A percentile compares a stretch with the other conserved stretches of the same genome.
These are phyloP conservation scores for Luidia sarsii DNA, from an alignment of 53 echinoderm and acorn worm genomes.

Conservation along the genomic window DNA sequence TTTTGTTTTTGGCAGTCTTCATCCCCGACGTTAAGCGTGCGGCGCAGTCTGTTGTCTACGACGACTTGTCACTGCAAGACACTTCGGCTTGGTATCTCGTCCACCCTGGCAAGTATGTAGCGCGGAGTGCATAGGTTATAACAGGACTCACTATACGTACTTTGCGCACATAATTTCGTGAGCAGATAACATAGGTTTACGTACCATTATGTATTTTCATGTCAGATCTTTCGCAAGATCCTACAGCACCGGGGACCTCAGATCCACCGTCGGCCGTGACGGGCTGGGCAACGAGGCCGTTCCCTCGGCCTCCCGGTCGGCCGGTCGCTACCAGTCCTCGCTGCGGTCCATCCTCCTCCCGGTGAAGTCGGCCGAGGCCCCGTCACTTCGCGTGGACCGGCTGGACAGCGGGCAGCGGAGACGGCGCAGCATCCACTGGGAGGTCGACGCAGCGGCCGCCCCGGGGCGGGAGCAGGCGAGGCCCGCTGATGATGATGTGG, in stretches of 20 bases:
- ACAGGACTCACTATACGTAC: not conserved
- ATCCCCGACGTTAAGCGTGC: not conserved
- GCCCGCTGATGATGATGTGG: not conserved
- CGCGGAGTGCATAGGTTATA: not conserved
- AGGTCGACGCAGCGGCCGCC: not conserved
- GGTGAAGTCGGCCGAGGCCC: not conserved
- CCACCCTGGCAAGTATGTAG: not conserved
- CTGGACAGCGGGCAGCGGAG: not conserved
- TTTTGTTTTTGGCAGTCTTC: slow-evolving; percentile 15
- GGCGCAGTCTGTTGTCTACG: not conserved
- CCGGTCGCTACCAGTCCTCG: not conserved
- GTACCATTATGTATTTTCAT: not conserved
- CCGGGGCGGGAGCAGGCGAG: not conserved
- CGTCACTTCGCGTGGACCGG: not conserved
- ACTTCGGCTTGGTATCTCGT: not conserved
- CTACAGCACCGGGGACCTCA: slow-evolving; percentile 11
- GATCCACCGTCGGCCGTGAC: not conserved
- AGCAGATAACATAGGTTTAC: not conserved
- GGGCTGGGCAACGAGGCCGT: not conserved
- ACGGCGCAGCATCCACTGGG: slow-evolving; percentile 12
- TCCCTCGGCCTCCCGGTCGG: no score
- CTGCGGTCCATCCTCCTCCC: slow-evolving; percentile 14
- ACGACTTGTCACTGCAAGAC: not conserved
- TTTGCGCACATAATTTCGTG: not conserved
- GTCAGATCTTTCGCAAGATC: not conserved